phyloP scores from a whole-genome alignment of 1,140 invertebrate species.

The Himalopsyche phryganea region DNA sequence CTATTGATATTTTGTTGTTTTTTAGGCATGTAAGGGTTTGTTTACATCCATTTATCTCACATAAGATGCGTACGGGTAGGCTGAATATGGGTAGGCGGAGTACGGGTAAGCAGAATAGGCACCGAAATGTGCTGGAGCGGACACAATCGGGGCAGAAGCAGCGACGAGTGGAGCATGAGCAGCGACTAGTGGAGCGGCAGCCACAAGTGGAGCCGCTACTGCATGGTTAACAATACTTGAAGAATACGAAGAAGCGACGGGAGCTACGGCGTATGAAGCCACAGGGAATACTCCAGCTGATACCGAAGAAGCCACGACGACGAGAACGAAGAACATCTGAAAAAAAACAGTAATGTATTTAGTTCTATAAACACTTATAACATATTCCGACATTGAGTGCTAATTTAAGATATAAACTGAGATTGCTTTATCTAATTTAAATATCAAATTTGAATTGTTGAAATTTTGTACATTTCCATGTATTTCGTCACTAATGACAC shows the following conservation, averaged over 20 bases:
- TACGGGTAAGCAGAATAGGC: slow-evolving; percentile 33
- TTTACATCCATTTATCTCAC: too few species aligned
- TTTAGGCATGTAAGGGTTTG: too few species aligned
- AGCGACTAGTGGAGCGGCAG: slow-evolving; percentile 37
- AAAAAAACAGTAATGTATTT: too few species aligned
- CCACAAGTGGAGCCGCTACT: slow-evolving; percentile 53
- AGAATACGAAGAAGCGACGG: slow-evolving; percentile 60
- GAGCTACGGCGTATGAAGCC: slow-evolving; percentile 55
- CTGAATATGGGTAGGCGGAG: slow-evolving; percentile 13
- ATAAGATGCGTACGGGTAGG: background rate
- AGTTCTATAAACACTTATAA: too few species aligned
- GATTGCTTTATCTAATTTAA: too few species aligned
- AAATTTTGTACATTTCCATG: too few species aligned
- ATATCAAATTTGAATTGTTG: too few species aligned
- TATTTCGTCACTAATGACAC: too few species aligned
- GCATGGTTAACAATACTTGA: slow-evolving; percentile 62
- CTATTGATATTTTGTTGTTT: too few species aligned
- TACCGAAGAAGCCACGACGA: slow-evolving; percentile 46
- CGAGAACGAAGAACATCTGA: slow-evolving; percentile 42
- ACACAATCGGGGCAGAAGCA: slow-evolving; percentile 6
- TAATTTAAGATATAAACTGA: too few species aligned
- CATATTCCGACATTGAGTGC: too few species aligned
- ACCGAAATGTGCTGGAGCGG: slow-evolving; percentile 35
- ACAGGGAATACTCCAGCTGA: slow-evolving; percentile 40
- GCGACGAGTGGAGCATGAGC: slow-evolving; percentile 38